Base-by-base conservation (phyloP, 2,113 vertebrate genomes). In the Delphinus delphis region DNA sequence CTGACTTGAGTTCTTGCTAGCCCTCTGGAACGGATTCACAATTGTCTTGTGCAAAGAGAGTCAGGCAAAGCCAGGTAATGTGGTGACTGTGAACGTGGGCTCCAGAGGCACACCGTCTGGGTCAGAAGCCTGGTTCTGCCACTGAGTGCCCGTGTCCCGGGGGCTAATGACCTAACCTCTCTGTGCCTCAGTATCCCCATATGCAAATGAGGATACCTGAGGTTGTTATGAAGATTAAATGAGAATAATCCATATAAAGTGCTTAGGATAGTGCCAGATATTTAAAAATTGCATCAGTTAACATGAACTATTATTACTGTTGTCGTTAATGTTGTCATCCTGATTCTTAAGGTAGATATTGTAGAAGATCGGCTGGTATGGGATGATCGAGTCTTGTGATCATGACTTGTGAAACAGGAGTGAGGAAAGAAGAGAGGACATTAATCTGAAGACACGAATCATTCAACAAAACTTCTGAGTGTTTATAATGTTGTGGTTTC, bases 191-290 rank as follows among this genome's bases (percentile, higher is more conserved):
- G 8, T 87, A 70, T 94, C 68, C 38, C 77, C n/a, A 71, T 18
- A 8, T 74, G 68, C 47, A 76, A 68, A 74, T 28, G n/a, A 41
- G 26, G n/a, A 20, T 23, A 62, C 68, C 5, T 15, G 31, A 88
- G 60, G 68, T 50, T 76, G 88, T 83, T 33, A 76, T 36, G 23
- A 96, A 28, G 41, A 84, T 88, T 82, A 65, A 58, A 41, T 67
- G 7, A 92, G 47, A 92, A 79, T 20, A 71, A 82, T 58, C 68
- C 55, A 79, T 31, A 76, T 33, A n/a, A 58, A 77, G 55, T 47
- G 23, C 63, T 67, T 28, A 79, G 28, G 41, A 14, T 8, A 65
- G 60, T 4, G 3, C n/a, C 55, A 63, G 26, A 53, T 44, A 4
- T 23, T 50, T 83, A 95, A 55, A 5, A 79, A 53, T 3, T 15